Conservation (phyloP, 64 coral and sea anemone species). For the Actinia tenebrosa region DNA sequence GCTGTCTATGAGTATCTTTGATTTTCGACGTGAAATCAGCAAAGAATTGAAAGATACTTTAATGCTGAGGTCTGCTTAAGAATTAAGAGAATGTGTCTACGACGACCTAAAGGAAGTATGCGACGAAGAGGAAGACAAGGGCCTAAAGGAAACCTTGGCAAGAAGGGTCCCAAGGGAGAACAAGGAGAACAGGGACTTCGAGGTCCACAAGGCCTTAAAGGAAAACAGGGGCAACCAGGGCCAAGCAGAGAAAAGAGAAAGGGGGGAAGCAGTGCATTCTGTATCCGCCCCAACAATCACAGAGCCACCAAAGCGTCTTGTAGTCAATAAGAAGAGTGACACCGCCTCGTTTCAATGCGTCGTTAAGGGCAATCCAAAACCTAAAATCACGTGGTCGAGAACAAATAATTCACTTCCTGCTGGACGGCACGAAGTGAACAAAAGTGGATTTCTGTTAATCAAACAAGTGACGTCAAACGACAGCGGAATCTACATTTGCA, state of each 20-base stretch:
- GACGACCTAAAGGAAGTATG: constrained; percentile 13
- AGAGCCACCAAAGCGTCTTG: constrained; percentile 7
- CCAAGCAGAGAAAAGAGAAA: constrained; percentile 35
- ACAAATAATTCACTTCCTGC: background rate
- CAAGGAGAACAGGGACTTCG: constrained; percentile 12
- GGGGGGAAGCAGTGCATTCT: constrained; percentile 36
- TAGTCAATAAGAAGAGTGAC: constrained; percentile 29
- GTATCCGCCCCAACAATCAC: constrained; percentile 37
- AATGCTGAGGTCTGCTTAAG: background rate
- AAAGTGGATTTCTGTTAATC: constrained; percentile 13
- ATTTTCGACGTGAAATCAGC: background rate
- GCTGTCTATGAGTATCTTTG: background rate
- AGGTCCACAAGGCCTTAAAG: constrained; percentile 13
- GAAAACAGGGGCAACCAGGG: constrained; percentile 14
- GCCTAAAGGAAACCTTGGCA: no score
- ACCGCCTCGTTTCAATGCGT: constrained; percentile 38
- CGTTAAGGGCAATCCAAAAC: constrained; percentile 48
- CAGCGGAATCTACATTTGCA: constrained; percentile 26
- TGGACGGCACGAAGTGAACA: constrained; percentile 14
- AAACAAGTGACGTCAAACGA: constrained; percentile 13
- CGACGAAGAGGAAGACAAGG: constrained; percentile 8
- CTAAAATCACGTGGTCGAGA: constrained; percentile 37
- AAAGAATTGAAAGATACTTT: background rate
- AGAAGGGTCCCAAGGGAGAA: constrained; percentile 5
- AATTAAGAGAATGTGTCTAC: background rate